Evolutionary conservation across 2,888 invertebrate genomes (phyloP).

Genomic region (Cephonodes hylas): DNA sequence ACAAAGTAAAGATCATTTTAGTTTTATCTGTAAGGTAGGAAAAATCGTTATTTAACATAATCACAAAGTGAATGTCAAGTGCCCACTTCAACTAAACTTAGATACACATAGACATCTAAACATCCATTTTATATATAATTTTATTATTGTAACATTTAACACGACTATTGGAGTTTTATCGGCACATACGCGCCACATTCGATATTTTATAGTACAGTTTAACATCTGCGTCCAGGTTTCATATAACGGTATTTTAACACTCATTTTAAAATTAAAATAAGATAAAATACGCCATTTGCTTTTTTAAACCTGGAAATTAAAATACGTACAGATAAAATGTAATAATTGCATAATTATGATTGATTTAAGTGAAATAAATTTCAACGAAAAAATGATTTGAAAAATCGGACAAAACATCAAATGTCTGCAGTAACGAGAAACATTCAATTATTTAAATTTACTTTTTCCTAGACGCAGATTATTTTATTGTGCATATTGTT

Average conservation of each 20-base stretch:
- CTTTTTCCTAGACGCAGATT: not conserved
- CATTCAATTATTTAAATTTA: not conserved
- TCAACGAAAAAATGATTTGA: too few relatives aligned
- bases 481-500: conserved; percentile 20
- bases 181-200: not conserved
- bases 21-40: too few relatives aligned
- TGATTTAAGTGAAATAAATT: too few relatives aligned
- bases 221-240: not conserved
- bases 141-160: conserved; percentile 11
- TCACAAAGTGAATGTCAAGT: not conserved
- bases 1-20: too few relatives aligned
- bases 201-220: not conserved
- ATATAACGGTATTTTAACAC: not conserved
- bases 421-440: not conserved
- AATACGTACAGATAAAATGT: too few relatives aligned
- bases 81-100: not conserved
- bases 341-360: too few relatives aligned
- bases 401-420: not conserved
- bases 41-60: too few relatives aligned
- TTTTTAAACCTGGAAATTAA: too few relatives aligned
- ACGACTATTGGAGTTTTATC: not conserved
- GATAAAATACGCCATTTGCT: too few relatives aligned
- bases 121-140: not conserved
- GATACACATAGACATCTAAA: not conserved
- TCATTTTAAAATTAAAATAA: too few relatives aligned